These are phyloP conservation scores for Ceratitis capitata DNA, from an alignment of 1,140 invertebrate species.

Conservation along the genomic window DNA sequence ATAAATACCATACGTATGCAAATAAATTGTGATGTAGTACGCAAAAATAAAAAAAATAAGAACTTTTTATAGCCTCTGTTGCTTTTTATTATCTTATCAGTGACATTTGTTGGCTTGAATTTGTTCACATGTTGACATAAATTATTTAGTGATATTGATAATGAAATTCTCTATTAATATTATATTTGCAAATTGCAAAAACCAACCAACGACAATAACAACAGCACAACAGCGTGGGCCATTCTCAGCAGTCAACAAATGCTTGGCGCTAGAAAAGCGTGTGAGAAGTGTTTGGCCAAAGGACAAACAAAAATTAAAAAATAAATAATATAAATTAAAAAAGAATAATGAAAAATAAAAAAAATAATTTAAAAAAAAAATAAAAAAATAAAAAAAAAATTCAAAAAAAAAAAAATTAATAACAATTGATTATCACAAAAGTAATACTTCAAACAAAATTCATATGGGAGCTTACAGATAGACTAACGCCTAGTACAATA, in stretches of 20 bases:
- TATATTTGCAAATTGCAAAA: conserved; percentile 1
- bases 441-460: background rate
- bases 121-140: conserved; percentile 62
- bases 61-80: background rate
- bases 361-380: too few relatives aligned
- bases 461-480: background rate
- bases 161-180: background rate
- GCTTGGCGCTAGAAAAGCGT: background rate
- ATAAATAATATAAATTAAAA: background rate
- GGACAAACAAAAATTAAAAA: background rate
- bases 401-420: background rate
- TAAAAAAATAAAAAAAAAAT: background rate
- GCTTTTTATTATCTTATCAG: conserved; percentile 57
- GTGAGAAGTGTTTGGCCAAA: background rate
- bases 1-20: background rate
- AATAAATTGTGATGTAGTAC: too few relatives aligned
- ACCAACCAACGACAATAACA: too few relatives aligned
- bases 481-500: background rate
- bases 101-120: conserved; percentile 62
- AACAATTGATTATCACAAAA: background rate
- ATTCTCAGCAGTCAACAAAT: background rate
- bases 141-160: conserved; percentile 45
- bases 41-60: background rate
- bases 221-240: background rate
- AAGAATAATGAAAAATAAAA: background rate